Base-by-base conservation (phyloP, 2,888 invertebrate species). In the Oxyscelio sp. region DNA sequence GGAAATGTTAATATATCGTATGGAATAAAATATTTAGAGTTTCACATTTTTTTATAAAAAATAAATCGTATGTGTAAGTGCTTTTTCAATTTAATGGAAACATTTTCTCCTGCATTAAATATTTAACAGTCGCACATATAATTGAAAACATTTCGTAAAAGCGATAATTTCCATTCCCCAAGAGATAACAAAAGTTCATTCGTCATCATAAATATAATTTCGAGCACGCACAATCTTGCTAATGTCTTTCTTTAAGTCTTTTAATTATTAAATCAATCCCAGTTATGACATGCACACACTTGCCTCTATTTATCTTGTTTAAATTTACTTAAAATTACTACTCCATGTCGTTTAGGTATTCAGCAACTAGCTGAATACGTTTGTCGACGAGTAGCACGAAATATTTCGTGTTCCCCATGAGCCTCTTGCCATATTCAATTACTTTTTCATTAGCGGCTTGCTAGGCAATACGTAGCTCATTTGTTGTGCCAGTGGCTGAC, bases 391-490 rank as follows among this genome's bases (percentile, higher is more conserved):
- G 27, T 58, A 50, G 58, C 71, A 71, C 58, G 74, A 75, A 81
- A 70, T 75, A 81, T 81, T 81, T 63, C 75, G 68, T 40, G 54
- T 63, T 34, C 48, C 68, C 54, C 22, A 45, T 43, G 65, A 52
- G 15, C 66, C 27, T 21, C 52, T 52, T 31, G 19, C 43, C 63
- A 77, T 66, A 81, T 81, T 81, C 78, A 73, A 78, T 81, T 81
- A 77, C 50, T 81, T 77, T 85, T 85, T 81, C 81, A 78, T 85
- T 85, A 85, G 74, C 59, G 73, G 31, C 21, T 61, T 34, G 38
- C 63, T 31, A 50, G 56, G 73, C 59, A 71, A 85, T 85, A 56
- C 61, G 63, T 45, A 75, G 70, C 54, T 75, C 75, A 63, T 75
- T 80, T 75, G 59, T 84, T 71, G 61, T 52, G 22, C 74, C 19